Evolutionary conservation across 2,888 invertebrate genomes (phyloP), one percentile per base, ranked within the genome.

Genomic region (Chironomus riparius): DNA sequence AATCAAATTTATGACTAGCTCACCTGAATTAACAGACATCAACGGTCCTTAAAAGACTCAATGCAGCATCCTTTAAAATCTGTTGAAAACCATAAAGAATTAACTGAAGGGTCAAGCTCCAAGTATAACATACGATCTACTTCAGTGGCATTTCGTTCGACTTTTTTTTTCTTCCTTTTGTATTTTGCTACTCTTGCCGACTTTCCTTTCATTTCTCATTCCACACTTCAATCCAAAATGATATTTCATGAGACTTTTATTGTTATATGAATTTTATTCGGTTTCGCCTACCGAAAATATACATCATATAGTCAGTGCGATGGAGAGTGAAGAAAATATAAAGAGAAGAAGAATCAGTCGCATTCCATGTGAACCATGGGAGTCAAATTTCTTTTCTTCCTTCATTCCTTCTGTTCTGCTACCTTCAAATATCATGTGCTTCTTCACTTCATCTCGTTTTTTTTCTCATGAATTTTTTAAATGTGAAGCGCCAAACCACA

Each of bases 361-460:
- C 22, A 70, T 70, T 70, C 70, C 70, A 70, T 56, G 4, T 48
- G 21, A 70, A 50, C 70, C 70, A 70, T 70, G 70, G 70, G 70
- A 70, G 70, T 70, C 70, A 24, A 56, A 70, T 70, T 70, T 70
- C 70, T 70, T 70, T 50, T 68, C 18, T 38, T 56, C 15, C 50
- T 50, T 50, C 50, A 38, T 38, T 50, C 50, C 15, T 50, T 56
- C 56, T 56, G 15, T 56, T 56, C 15, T 38, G 38, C 38, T 38
- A 38, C 56, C 56, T 18, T 18, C n/a, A 56, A 56, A 56, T 56
- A 18, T 56, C 15, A 38, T 38, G 7, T 18, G 62, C 21, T 38
- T 15, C 68, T 28, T 68, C 38, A 28, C 4, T 68, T 28, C 15
- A 28, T 68, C n/a, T n/a, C 47, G 10, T 21, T 15, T 56, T 22